A percentile compares a stretch with the other conserved stretches of the same genome.
phyloP scores from a whole-genome alignment of 2,113 vertebrate species.

The Numida meleagris region DNA sequence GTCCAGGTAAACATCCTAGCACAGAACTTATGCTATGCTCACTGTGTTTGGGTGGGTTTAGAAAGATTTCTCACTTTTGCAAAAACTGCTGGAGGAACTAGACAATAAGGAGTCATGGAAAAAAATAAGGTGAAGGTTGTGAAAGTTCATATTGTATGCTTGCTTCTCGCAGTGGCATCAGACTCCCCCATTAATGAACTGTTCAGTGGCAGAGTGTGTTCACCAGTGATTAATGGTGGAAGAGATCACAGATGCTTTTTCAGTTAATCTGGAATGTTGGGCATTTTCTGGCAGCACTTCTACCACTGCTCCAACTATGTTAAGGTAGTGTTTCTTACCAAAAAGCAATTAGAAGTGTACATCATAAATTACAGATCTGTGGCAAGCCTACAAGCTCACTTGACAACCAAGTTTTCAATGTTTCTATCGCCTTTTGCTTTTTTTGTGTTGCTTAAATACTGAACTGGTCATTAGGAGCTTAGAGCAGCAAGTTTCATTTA shows the following conservation, averaged over 20 bases:
- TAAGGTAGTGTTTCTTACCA: constrained; percentile 44
- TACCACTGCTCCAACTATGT: constrained; percentile 51
- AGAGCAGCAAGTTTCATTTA: neutral
- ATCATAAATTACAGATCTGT: constrained; percentile 45
- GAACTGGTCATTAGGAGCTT: constrained; percentile 46
- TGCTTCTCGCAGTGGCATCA: neutral
- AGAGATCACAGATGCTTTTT: constrained; percentile 29
- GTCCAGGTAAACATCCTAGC: neutral
- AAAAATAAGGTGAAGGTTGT: neutral
- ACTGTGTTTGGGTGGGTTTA: neutral
- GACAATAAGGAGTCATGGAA: neutral
- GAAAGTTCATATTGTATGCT: neutral
- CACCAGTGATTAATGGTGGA: constrained; percentile 47
- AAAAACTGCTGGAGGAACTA: neutral
- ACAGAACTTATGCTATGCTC: neutral
- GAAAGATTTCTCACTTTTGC: neutral
- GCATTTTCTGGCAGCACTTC: constrained; percentile 55
- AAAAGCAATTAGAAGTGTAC: constrained; percentile 59
- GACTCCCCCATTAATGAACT: neutral
- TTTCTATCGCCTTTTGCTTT: constrained; percentile 44
- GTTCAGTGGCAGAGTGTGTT: neutral
- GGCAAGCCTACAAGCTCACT: constrained; percentile 24
- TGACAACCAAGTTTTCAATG: constrained; percentile 38
- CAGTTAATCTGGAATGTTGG: constrained; percentile 65
- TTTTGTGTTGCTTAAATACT: constrained; percentile 4